phyloP scores from a whole-genome alignment of 1,140 invertebrate species.

The Melanaphis sacchari region DNA sequence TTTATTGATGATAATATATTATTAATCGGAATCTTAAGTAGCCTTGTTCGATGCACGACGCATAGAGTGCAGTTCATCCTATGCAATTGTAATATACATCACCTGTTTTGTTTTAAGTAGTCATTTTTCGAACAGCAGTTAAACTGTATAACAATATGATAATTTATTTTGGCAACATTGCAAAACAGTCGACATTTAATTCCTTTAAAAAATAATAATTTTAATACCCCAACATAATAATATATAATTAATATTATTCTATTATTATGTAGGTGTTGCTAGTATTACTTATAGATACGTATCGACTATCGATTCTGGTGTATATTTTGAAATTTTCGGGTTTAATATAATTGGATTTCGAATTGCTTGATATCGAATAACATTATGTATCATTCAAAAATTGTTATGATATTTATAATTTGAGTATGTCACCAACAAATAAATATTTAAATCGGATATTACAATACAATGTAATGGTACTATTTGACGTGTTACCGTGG shows the following conservation, averaged over 20 bases:
- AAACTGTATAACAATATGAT: not conserved
- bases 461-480: not conserved
- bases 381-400: not conserved
- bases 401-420: not conserved
- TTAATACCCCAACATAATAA: not conserved
- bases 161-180: not conserved
- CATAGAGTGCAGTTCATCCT: not conserved
- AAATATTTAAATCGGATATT: not conserved
- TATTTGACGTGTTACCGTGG: not conserved
- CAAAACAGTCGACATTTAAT: not conserved
- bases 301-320: not conserved
- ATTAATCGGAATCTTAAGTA: constrained; percentile 23
- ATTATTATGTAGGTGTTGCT: too few relatives aligned
- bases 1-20: constrained; percentile 31
- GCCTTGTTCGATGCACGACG: not conserved
- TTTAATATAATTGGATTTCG: not conserved
- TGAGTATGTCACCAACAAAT: not conserved
- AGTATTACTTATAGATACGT: not conserved
- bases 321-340: not conserved
- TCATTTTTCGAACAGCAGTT: not conserved
- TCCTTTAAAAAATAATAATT: not conserved
- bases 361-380: not conserved
- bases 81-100: not conserved
- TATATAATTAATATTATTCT: too few relatives aligned
- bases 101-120: not conserved